Conservation (phyloP, 2,888 invertebrate species). For the Leptinotarsa rubiginosa region DNA sequence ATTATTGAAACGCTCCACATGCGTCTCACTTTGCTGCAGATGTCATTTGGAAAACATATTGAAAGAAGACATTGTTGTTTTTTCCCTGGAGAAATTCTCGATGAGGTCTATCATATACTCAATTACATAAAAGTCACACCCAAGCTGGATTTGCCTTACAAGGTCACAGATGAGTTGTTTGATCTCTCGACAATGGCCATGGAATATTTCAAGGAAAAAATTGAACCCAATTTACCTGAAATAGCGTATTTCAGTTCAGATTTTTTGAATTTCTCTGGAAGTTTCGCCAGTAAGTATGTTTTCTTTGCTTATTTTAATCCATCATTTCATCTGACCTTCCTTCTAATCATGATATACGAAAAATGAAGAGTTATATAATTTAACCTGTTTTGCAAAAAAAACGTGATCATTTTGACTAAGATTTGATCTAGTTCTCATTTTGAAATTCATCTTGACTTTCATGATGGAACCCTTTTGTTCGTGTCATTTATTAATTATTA, state of each 20-base stretch:
- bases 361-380: too few relatives aligned
- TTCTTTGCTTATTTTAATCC: background rate
- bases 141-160: slow-evolving; percentile 87
- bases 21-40: slow-evolving; percentile 89
- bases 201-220: slow-evolving; percentile 96
- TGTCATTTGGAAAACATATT: slow-evolving; percentile 95
- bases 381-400: too few relatives aligned
- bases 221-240: slow-evolving; percentile 89
- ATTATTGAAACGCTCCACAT: slow-evolving; percentile 94
- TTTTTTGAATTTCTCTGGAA: slow-evolving; percentile 81
- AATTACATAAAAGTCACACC: slow-evolving; percentile 83
- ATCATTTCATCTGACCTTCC: background rate
- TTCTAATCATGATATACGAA: too few relatives aligned
- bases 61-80: slow-evolving; percentile 94
- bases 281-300: slow-evolving; percentile 64
- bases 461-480: too few relatives aligned
- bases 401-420: too few relatives aligned
- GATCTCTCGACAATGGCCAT: slow-evolving; percentile 97
- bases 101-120: slow-evolving; percentile 90
- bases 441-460: too few relatives aligned
- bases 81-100: slow-evolving; percentile 93
- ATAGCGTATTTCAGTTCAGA: slow-evolving; percentile 89
- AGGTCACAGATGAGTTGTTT: slow-evolving; percentile 93
- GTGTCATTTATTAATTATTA: too few relatives aligned
- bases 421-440: too few relatives aligned